Conservation (phyloP, 1,140 invertebrate species). For the Ceratina calcarata region DNA sequence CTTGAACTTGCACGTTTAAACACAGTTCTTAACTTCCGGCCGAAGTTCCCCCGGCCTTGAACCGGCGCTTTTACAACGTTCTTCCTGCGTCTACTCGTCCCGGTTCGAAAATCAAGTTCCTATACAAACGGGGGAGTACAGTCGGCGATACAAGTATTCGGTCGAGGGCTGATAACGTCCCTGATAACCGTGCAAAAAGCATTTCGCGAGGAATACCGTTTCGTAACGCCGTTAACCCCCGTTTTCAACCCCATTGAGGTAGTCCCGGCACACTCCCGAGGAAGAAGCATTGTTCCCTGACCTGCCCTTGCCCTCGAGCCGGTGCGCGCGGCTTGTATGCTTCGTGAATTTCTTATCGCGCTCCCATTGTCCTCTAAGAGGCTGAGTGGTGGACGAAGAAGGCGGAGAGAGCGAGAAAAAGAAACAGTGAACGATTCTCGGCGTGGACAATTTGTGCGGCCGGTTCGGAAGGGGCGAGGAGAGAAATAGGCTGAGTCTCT, state of each 20-base stretch:
- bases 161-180: background rate
- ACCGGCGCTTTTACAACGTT: background rate
- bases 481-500: background rate
- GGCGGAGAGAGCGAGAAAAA: background rate
- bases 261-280: conserved; percentile 24
- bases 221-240: conserved; percentile 39
- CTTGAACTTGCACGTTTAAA: conserved; percentile 29
- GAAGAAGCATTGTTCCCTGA: conserved; percentile 48
- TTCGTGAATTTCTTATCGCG: conserved; percentile 61
- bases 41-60: conserved; percentile 10
- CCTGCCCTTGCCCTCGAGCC: conserved; percentile 47
- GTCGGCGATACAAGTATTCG: background rate
- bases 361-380: conserved; percentile 40
- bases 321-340: conserved; percentile 31
- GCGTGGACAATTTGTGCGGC: conserved; percentile 40
- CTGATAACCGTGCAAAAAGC: background rate
- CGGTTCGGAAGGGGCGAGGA: background rate
- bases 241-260: conserved; percentile 39
- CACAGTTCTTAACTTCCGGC: conserved; percentile 17
- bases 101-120: background rate
- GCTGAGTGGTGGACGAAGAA: background rate
- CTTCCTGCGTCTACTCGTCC: background rate
- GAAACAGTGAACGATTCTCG: background rate
- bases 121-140: too few species aligned
- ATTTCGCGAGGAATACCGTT: too few species aligned